Base-by-base conservation (phyloP, 1,140 invertebrate species). In the Drosophila guanche region DNA sequence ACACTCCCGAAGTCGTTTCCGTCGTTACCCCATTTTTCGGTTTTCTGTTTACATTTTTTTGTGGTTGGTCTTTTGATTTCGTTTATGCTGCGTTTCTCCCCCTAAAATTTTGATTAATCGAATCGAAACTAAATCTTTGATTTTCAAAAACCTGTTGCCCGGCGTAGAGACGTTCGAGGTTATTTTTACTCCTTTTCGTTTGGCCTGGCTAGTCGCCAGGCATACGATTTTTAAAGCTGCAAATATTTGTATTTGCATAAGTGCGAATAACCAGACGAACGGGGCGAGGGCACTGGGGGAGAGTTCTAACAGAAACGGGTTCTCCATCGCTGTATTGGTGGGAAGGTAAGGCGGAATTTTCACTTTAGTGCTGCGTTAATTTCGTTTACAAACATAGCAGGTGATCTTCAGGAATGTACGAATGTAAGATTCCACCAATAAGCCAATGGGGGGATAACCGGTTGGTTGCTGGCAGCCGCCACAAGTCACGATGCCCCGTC, bases 321-420 rank as follows among this genome's bases (percentile, higher is more conserved):
- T 68, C 52, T 54, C 43, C 29, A 53, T 55, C 46, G 45, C 3
- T 33, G 29, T 29, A 29, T 3, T 20, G 25, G 6, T 8, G 61
- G 22, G 6, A 14, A 3, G 16, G 23, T n/a, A 27, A 45, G 33
- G 5, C 5, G 46, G 25, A 58, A 71, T 88, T 86, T 88, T 86
- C 77, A 86, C 81, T 88, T 70, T 81, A 60, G 55, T 74, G 61
- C 74, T 83, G 61, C 74, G 81, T 67, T 86, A 88, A 86, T 86
- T 86, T 75, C 45, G 61, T 63, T 75, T 62, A 88, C 84, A 88
- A 88, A 86, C 74, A 86, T 27, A 27, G 45, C 45, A 33, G 50
- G 61, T 70, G 57, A 74, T 74, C 70, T 74, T 65, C 59, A 48
- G 71, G 70, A 74, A 74, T 74, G 59, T 72, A 53, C 56, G 53